These are phyloP conservation scores for Mongoloraphidia duomilia DNA, from an alignment of 2,888 invertebrate genomes.

Conservation along the genomic window DNA sequence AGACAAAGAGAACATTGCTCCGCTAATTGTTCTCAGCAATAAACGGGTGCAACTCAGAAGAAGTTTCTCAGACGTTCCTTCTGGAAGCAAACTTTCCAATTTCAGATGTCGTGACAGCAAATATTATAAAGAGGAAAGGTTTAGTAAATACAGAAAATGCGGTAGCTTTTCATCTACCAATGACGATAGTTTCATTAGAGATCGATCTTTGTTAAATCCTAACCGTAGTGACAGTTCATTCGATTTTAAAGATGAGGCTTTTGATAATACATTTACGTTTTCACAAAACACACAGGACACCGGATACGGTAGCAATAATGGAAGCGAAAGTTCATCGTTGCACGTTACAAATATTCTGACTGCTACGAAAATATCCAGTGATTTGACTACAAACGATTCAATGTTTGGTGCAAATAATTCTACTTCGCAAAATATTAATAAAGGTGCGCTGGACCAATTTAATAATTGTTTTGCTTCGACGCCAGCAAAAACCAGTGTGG, in stretches of 20 bases:
- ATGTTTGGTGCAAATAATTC: too few relatives aligned
- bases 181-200: background rate
- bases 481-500: too few relatives aligned
- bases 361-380: too few relatives aligned
- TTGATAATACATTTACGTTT: background rate
- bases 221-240: background rate
- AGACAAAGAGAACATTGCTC: conserved; percentile 3
- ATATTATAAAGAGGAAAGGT: background rate
- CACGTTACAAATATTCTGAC: too few relatives aligned
- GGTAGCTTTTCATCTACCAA: background rate
- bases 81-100: background rate
- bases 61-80: conserved; percentile 1
- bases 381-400: too few relatives aligned
- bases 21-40: background rate
- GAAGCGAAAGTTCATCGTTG: too few relatives aligned
- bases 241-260: background rate
- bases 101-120: background rate
- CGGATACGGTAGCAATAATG: conserved; percentile 3
- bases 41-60: background rate
- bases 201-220: conserved; percentile 1
- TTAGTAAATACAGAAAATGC: background rate
- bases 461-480: too few relatives aligned
- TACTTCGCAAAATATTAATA: too few relatives aligned
- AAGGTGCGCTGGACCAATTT: too few relatives aligned
- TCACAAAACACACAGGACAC: conserved; percentile 4